Conservation (phyloP, 2,888 invertebrate genomes). For the Drosophila paranaensis region DNA sequence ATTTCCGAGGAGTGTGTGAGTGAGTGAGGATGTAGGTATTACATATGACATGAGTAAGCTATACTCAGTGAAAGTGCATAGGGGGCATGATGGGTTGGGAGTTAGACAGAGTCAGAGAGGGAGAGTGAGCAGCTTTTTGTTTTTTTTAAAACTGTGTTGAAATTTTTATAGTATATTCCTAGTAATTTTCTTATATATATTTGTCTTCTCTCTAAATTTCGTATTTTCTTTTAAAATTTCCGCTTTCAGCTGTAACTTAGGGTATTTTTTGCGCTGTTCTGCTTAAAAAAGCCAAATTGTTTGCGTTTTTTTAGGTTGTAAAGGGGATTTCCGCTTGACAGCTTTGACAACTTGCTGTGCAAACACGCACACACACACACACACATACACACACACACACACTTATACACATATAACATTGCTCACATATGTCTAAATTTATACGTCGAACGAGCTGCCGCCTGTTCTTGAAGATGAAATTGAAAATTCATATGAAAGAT, state of each 20-base stretch:
- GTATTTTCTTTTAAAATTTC: background rate
- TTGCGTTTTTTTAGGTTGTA: conserved; percentile 59
- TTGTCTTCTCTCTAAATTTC: background rate
- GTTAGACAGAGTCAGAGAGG: background rate
- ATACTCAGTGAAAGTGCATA: conserved; percentile 28
- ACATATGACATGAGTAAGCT: conserved; percentile 23
- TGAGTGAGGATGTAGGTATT: conserved; percentile 13
- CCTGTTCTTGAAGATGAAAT: conserved; percentile 65
- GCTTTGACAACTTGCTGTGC: conserved; percentile 73
- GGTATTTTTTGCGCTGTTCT: conserved; percentile 21
- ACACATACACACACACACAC: conserved; percentile 19
- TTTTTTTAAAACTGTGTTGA: background rate
- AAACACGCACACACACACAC: conserved; percentile 29
- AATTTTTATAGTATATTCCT: background rate
- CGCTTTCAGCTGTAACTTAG: background rate
- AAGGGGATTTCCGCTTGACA: conserved; percentile 76
- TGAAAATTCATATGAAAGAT: conserved; percentile 71
- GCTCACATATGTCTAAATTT: conserved; percentile 61
- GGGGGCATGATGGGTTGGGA: background rate
- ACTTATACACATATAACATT: conserved; percentile 21
- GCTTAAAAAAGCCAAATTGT: background rate
- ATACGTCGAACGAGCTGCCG: conserved; percentile 46
- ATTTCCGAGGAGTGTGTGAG: conserved; percentile 52
- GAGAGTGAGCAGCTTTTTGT: background rate
- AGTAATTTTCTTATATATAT: background rate